These are phyloP conservation scores for Crotophaga sulcirostris DNA, from an alignment of 2,113 vertebrate genomes.

Conservation along the genomic window DNA sequence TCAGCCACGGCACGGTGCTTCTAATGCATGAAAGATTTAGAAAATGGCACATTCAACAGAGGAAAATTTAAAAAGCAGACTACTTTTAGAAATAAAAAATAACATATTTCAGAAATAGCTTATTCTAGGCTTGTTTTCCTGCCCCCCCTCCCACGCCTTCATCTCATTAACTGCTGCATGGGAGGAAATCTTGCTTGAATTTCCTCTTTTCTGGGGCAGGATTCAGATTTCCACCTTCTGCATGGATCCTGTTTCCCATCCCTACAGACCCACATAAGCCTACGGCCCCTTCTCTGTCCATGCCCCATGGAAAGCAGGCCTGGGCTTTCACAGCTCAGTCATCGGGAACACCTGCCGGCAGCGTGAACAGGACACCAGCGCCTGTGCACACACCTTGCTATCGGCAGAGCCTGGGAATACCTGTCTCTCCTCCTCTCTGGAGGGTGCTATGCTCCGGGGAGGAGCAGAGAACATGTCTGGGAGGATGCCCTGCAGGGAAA, in stretches of 20 bases:
- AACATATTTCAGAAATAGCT: background rate
- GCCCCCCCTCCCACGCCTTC: background rate
- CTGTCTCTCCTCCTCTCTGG: background rate
- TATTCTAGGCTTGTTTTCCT: background rate
- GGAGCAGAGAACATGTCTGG: background rate
- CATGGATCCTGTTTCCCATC: background rate
- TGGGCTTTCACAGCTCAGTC: background rate
- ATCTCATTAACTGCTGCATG: background rate
- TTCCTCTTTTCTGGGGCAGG: background rate
- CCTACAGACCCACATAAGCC: background rate
- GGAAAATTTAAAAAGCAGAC: background rate
- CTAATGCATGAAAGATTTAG: background rate
- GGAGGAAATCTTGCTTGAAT: background rate
- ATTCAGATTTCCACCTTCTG: background rate
- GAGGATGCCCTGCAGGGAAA: background rate
- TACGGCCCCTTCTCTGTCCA: fast-evolving
- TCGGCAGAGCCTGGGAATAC: background rate
- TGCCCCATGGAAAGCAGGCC: background rate
- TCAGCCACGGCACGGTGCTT: background rate
- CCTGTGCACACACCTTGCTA: background rate
- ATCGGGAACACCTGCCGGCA: fast-evolving
- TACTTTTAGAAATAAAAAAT: background rate
- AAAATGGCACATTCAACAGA: background rate
- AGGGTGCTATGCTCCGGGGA: background rate
- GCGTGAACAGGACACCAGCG: background rate